Base-by-base conservation (phyloP, 2,888 invertebrate genomes). In the Drosophila prostipennis region DNA sequence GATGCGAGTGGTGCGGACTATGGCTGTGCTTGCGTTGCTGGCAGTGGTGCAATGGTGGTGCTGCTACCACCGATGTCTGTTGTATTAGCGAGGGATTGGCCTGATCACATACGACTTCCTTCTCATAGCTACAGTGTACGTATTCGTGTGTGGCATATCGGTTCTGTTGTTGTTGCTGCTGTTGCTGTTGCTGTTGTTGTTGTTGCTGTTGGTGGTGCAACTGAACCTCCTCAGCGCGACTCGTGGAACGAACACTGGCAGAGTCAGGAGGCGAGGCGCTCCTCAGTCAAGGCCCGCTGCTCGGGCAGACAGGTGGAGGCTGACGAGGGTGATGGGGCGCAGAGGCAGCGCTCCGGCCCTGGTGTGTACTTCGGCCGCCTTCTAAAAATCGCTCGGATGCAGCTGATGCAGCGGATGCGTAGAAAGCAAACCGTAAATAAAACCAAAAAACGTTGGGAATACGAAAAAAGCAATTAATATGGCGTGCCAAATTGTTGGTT, bases 381-480 rank as follows among this genome's bases (percentile, higher is more conserved):
- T 93, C 94, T 93, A 96, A 96, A 93, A 96, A 96, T 93, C 95
- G 96, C 93, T 97, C 97, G 92, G 96, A 97, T 93, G 96, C 96
- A 95, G 96, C 94, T 95, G 93, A 7, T n/a, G n/a, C n/a, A n/a
- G n/a, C 36, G 91, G 93, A 34, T 10, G 63, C 53, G 60, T 57
- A 40, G 61, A 52, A 36, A n/a, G n/a, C 23, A 64, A 71, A 68
- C 23, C 26, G 26, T 26, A 26, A 26, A 26, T 6, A 1, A 26
- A 26, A 26, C 4, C 29, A 55, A 48, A 51, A 46, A 55, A 60
- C n/a, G 64, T 76, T 52, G 59, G 74, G 65, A 75, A 68, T 58
- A 52, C 65, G 54, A 58, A 72, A 58, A 60, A 55, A 72, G 74
- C 79, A 78, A 83, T 79, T 79, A 83, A 79, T 77, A 72, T 45